Conservation (phyloP, 1,140 invertebrate genomes). For the Luehdorfia chinensis region DNA sequence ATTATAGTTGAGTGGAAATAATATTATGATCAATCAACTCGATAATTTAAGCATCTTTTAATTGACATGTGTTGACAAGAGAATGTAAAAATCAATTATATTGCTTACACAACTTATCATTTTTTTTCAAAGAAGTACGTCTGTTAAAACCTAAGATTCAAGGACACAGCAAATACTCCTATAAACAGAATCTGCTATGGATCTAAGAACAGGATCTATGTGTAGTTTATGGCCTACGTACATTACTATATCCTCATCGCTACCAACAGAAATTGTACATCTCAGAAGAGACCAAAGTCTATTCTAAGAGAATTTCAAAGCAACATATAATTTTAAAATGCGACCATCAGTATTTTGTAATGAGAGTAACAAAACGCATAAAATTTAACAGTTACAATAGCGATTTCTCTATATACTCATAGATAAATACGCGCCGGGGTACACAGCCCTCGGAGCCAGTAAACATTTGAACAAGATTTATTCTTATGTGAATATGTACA, state of each 20-base stretch:
- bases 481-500: constrained; percentile 73
- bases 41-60: constrained; percentile 34
- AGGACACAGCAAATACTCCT: neutral
- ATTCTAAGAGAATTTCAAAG: constrained; percentile 41
- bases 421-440: constrained; percentile 66
- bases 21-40: constrained; percentile 1
- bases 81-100: constrained; percentile 34
- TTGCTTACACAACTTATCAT: constrained; percentile 58
- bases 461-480: constrained; percentile 76
- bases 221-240: constrained; percentile 46
- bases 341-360: constrained; percentile 42
- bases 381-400: constrained; percentile 75
- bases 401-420: constrained; percentile 73
- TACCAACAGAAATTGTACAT: constrained; percentile 42
- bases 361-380: constrained; percentile 74
- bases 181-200: constrained; percentile 21
- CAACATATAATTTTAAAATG: constrained; percentile 32
- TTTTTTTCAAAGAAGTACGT: constrained; percentile 18
- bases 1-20: constrained; percentile 9
- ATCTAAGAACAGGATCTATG: constrained; percentile 31
- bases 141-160: neutral
- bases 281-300: constrained; percentile 31
- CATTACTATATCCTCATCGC: constrained; percentile 47
- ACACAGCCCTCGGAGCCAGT: constrained; percentile 48
- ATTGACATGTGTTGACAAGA: constrained; percentile 50